Evolutionary conservation across 2,113 vertebrate species (phyloP).

Genomic region (Trichomycterus rosablanca): DNA sequence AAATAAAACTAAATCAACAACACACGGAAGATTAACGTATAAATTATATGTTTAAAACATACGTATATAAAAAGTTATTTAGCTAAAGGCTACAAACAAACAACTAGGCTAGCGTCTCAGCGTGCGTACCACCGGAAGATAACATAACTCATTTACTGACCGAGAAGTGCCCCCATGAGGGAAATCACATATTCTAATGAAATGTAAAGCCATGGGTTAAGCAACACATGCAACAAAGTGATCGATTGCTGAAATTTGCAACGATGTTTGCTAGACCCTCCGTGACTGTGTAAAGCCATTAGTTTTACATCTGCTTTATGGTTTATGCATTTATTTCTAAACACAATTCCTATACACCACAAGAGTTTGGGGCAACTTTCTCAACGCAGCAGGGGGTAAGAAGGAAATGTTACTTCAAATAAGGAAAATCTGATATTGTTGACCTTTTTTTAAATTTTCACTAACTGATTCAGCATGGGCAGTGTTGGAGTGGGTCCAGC

Average conservation of each 20-base stretch:
- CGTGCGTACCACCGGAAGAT: too few relatives aligned
- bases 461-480: too few relatives aligned
- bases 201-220: slow-evolving; percentile 13
- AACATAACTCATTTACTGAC: slow-evolving; percentile 1
- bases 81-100: too few relatives aligned
- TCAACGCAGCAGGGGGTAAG: slow-evolving; percentile 1
- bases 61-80: too few relatives aligned
- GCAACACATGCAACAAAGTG: background rate
- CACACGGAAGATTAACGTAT: too few relatives aligned
- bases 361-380: background rate
- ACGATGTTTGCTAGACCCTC: background rate
- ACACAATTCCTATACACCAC: background rate
- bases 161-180: background rate
- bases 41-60: too few relatives aligned
- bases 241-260: background rate
- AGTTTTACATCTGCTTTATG: slow-evolving; percentile 12
- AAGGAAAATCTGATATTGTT: too few relatives aligned
- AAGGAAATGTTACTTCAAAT: background rate
- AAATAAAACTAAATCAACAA: too few relatives aligned
- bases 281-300: background rate
- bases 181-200: background rate
- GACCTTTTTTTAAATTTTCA: too few relatives aligned
- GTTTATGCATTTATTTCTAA: background rate
- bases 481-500: background rate
- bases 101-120: too few relatives aligned